Conservation (phyloP, 1,140 invertebrate species). For the Elymnias hypermnestra region DNA sequence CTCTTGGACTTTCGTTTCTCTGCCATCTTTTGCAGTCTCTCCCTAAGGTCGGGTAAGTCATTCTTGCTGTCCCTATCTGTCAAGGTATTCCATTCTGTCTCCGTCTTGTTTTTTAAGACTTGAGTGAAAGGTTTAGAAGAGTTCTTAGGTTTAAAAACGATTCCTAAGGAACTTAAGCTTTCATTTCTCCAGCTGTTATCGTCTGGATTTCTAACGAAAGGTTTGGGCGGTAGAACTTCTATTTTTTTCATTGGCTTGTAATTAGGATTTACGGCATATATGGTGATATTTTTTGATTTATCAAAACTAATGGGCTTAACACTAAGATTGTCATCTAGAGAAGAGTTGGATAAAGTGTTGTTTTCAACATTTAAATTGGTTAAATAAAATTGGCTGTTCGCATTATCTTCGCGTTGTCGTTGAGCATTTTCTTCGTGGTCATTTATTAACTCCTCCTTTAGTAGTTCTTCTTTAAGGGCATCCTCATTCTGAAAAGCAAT, state of each 20-base stretch:
- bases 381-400: constrained; percentile 5
- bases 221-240: constrained; percentile 53
- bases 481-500: constrained; percentile 50
- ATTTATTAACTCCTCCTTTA: constrained; percentile 42
- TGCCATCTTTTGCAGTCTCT: constrained; percentile 58
- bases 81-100: constrained; percentile 46
- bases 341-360: not conserved
- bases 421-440: constrained; percentile 38
- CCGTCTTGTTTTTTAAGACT: constrained; percentile 66
- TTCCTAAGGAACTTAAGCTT: constrained; percentile 62
- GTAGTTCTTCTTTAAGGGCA: constrained; percentile 46
- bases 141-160: constrained; percentile 67
- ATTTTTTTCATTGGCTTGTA: constrained; percentile 64
- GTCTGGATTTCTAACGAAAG: constrained; percentile 54
- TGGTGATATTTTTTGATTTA: constrained; percentile 31
- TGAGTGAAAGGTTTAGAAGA: constrained; percentile 63
- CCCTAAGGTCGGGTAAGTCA: constrained; percentile 49
- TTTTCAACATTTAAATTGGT: constrained; percentile 1
- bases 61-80: constrained; percentile 43
- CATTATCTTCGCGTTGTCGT: constrained; percentile 8
- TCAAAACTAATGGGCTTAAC: constrained; percentile 41
- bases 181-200: constrained; percentile 70
- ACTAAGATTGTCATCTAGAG: constrained; percentile 25
- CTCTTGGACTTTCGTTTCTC: constrained; percentile 59
- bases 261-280: constrained; percentile 52